Conservation (phyloP, 2,888 invertebrate genomes). For the Subacronicta megacephala region DNA sequence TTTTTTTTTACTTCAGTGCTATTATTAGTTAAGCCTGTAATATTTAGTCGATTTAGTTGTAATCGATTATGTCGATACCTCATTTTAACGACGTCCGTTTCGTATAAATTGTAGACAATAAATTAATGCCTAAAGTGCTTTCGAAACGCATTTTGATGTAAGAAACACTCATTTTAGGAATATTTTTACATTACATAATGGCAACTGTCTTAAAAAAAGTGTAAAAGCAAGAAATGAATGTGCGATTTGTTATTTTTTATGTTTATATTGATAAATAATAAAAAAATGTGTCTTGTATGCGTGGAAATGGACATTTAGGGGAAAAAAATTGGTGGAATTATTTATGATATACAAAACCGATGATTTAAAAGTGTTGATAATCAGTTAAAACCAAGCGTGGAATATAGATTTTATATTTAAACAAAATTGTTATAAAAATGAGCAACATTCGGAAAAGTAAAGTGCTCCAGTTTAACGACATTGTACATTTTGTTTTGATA, state of each 20-base stretch:
- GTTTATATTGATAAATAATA: slow-evolving; percentile 80
- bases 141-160: slow-evolving; percentile 26
- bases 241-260: slow-evolving; percentile 85
- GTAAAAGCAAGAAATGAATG: slow-evolving; percentile 71
- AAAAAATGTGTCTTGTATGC: slow-evolving; percentile 69
- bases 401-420: slow-evolving; percentile 57
- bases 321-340: slow-evolving; percentile 69
- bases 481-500: slow-evolving; percentile 65
- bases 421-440: slow-evolving; percentile 60
- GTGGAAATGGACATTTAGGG: slow-evolving; percentile 67
- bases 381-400: slow-evolving; percentile 54
- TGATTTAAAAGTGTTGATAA: slow-evolving; percentile 69
- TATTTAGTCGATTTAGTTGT: slow-evolving; percentile 31
- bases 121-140: slow-evolving; percentile 57
- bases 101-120: slow-evolving; percentile 59
- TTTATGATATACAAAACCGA: slow-evolving; percentile 59
- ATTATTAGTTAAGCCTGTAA: slow-evolving; percentile 46
- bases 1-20: slow-evolving; percentile 44
- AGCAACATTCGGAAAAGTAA: slow-evolving; percentile 50
- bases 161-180: slow-evolving; percentile 39
- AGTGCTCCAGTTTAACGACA: slow-evolving; percentile 42
- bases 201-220: slow-evolving; percentile 76
- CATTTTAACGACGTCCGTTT: slow-evolving; percentile 34
- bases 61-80: slow-evolving; percentile 29
- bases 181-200: slow-evolving; percentile 43